Evolutionary conservation across 2,888 invertebrate species (phyloP).

Genomic region (Actias luna): DNA sequence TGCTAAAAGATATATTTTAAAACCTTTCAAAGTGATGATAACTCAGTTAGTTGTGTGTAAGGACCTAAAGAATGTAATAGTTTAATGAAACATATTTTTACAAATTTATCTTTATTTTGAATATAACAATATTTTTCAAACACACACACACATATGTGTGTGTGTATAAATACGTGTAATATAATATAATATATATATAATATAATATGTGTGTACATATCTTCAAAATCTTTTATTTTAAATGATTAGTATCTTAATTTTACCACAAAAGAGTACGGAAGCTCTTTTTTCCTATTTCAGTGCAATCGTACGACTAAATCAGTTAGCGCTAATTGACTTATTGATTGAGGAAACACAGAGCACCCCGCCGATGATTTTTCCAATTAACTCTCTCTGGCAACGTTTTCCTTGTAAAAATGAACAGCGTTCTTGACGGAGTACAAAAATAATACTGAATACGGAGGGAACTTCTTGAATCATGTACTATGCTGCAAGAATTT

Average conservation of each 20-base stretch:
- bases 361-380: conserved; percentile 12
- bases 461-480: conserved; percentile 25
- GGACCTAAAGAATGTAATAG: too few relatives aligned
- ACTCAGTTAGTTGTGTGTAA: too few relatives aligned
- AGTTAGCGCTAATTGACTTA: conserved; percentile 13
- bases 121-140: too few relatives aligned
- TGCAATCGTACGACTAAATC: not conserved
- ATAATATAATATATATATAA: too few relatives aligned
- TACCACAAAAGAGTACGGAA: not conserved
- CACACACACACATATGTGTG: too few relatives aligned
- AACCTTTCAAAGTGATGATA: too few relatives aligned
- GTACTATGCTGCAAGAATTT: conserved; percentile 3
- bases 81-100: too few relatives aligned
- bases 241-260: not conserved
- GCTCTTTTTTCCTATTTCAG: not conserved
- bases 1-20: too few relatives aligned
- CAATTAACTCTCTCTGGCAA: conserved; percentile 17
- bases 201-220: too few relatives aligned
- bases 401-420: conserved; percentile 12
- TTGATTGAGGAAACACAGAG: conserved; percentile 14
- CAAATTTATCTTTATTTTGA: too few relatives aligned
- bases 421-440: conserved; percentile 6
- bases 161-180: too few relatives aligned
- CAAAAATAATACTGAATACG: conserved; percentile 14
- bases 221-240: too few relatives aligned